A percentile compares a stretch with the other conserved stretches of the same genome.
Evolutionary conservation across 2,888 invertebrate genomes (phyloP).

Genomic region (Lumbricus terrestris): DNA sequence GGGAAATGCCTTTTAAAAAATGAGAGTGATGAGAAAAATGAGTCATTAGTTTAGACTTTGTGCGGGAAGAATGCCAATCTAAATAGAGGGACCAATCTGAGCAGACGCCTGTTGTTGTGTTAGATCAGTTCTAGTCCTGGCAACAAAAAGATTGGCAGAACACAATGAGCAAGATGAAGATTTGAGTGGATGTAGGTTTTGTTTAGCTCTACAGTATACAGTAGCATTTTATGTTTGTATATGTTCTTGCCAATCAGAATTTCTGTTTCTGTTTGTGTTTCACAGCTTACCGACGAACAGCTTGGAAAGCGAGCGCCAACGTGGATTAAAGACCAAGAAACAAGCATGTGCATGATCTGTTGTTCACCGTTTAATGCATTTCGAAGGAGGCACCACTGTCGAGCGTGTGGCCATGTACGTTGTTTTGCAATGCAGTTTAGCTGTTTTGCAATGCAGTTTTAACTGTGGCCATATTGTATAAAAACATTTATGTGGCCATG

Average conservation of each 20-base stretch:
- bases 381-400: conserved; percentile 61
- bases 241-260: not conserved
- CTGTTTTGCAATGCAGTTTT: conserved; percentile 61
- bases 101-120: too few species aligned
- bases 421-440: conserved; percentile 60
- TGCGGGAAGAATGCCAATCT: too few species aligned
- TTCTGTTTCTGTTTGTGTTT: not conserved
- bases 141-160: too few species aligned
- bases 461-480: too few species aligned
- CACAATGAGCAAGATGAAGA: too few species aligned
- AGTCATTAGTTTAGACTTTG: too few species aligned
- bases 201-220: too few species aligned
- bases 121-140: too few species aligned
- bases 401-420: conserved; percentile 62
- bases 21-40: too few species aligned
- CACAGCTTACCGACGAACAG: conserved; percentile 43
- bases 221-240: not conserved
- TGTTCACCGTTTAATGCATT: conserved; percentile 58
- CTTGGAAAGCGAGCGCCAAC: conserved; percentile 60
- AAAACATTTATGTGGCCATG: conserved; percentile 62
- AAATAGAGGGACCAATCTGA: too few species aligned
- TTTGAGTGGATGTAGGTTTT: too few species aligned
- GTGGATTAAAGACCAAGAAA: conserved; percentile 61
- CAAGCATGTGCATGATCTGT: conserved; percentile 62
- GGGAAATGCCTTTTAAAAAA: too few species aligned